Conservation (phyloP, 2,113 vertebrate species). For the Nothocercus julius region DNA sequence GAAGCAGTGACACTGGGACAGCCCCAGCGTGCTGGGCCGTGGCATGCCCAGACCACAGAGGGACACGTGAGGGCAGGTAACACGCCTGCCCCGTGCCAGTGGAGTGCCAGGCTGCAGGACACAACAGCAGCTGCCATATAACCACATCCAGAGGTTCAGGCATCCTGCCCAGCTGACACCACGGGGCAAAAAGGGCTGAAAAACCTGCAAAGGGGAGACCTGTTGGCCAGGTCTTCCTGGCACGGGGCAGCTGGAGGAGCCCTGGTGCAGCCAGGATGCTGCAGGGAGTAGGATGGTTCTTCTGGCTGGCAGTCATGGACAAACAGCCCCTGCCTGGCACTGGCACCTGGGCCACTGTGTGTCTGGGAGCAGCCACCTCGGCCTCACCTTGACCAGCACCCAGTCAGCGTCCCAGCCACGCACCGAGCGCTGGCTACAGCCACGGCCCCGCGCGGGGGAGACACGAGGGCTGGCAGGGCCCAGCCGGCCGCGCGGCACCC, state of each 20-base stretch:
- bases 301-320: no score
- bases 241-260: neutral
- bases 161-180: neutral
- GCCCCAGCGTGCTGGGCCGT: no score
- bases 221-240: neutral
- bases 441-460: neutral
- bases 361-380: no score
- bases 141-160: neutral
- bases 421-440: neutral
- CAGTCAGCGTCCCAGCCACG: no score
- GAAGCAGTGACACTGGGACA: neutral
- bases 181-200: neutral
- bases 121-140: accelerated
- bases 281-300: no score
- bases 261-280: neutral
- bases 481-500: no score
- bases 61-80: neutral
- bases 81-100: neutral
- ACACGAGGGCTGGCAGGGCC: no score
- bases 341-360: no score
- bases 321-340: no score
- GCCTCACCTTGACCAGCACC: no score
- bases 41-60: neutral
- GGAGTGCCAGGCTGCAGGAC: no score
- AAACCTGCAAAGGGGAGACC: neutral